Evolutionary conservation across 2,797 vertebrate genomes (phyloP), one percentile per base, ranked within the genome.

Genomic region (Australoheros facetus): DNA sequence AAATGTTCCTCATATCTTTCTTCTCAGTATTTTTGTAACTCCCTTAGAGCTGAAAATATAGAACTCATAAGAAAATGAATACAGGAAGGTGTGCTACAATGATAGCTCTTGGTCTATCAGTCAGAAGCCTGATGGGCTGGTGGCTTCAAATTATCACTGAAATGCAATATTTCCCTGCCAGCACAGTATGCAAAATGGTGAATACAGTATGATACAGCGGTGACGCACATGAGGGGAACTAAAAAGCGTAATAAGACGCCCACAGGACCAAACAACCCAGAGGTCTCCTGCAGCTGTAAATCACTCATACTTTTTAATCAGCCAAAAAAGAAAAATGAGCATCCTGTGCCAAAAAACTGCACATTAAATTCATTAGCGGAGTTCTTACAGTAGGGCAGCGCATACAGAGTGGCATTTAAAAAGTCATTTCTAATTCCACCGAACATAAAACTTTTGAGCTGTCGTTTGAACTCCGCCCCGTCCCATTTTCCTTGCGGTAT

Each of bases 291-390:
- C 82, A 82, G 79, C 82, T 34, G 71, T 89, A 87, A 92, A 89
- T 91, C 92, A 87, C 62, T 56, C 66, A 53, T 85, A 75, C 34
- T 73, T 90, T 91, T 90, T 87, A 90, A 93, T 94, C 91, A 90
- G 82, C 78, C 83, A 66, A 82, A 79, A 71, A 76, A 74, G 64
- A 86, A 82, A 86, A 87, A 81, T 58, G 45, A 84, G 80, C 30
- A 37, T 28, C 75, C 21, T 51, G 12, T 56, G 92, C 92, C 94
- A 94, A 88, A 37, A 87, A 87, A 54, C 78, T 82, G 87, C 93
- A 94, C 88, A 93, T 93, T 94, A 93, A 90, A 94, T 80, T 93
- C 87, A 95, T 95, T 94, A 95, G 86, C 77, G 6, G 78, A 84
- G 86, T 73, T 91, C 92, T 92, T 91, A 88, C 86, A 91, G 93